Evolutionary conservation across 2,113 vertebrate genomes (phyloP), one percentile per base, ranked within the genome.

Genomic region (Caretta caretta): DNA sequence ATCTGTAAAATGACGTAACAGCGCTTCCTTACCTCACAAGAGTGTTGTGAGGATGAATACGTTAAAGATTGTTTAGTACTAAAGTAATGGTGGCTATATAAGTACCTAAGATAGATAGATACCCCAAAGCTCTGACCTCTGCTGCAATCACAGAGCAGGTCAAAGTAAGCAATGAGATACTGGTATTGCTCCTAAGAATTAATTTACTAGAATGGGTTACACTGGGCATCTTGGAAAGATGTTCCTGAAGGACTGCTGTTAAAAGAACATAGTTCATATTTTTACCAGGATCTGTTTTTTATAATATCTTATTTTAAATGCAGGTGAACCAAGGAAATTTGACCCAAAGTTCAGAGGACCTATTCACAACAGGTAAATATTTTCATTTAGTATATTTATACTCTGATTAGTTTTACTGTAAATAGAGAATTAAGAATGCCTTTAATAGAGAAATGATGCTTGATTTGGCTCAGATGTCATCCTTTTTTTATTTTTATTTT

Each of bases 281-380:
- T 90, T 97, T 97, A 65, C 89, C 80, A 78, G 57, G 14, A 86
- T 81, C 6, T 10, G 51, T 88, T 79, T 93, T 98, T 98, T 96
- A 96, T 90, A 93, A 72, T 83, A 9, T 97, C 97, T 97, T 98
- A 76, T 98, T 97, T 99, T 97, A 95, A 97, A 98, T 98, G 53
- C 98, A 99, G 99, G 99, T 98, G 98, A 99, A 94, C 98, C 99
- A 84, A 99, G 98, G 96, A 98, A 98, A 97, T 99, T 99, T 98
- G 99, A 99, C 94, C 99, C 99, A 1, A 98, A 98, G 93, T 99
- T 99, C 98, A 99, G 98, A 98, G 99, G 99, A 76, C 99, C 99
- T 79, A 97, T 99, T 97, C 98, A 98, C 62, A 98, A 98, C 94
- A 99, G 99, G 99, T 99, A 99, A 98, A 93, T 84, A 91, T 31